Evolutionary conservation across 2,888 invertebrate species (phyloP).

Genomic region (Caenorhabditis sp.): DNA sequence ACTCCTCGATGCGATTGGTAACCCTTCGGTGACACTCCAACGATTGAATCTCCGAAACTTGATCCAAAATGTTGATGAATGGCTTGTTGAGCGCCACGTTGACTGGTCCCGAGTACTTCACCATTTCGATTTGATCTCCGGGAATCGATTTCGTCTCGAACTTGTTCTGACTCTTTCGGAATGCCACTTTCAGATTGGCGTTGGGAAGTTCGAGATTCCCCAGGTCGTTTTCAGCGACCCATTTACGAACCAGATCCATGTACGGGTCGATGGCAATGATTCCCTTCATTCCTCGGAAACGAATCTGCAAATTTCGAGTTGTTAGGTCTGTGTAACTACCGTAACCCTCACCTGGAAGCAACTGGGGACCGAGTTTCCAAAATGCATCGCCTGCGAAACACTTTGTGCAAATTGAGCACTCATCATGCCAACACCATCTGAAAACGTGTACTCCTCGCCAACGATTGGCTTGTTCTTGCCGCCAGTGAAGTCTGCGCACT

Average conservation of each 20-base stretch:
- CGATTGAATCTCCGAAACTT: slow-evolving; percentile 74
- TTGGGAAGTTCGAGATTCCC: not conserved
- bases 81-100: slow-evolving; percentile 83
- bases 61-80: slow-evolving; percentile 83
- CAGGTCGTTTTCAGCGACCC: not conserved
- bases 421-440: slow-evolving; percentile 79
- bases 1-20: slow-evolving; percentile 74
- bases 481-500: slow-evolving; percentile 61
- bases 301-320: slow-evolving; percentile 71
- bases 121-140: slow-evolving; percentile 74
- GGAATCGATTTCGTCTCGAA: slow-evolving; percentile 36
- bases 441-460: slow-evolving; percentile 56
- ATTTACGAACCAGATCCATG: slow-evolving; percentile 70
- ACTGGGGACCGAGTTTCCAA: slow-evolving; percentile 44
- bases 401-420: slow-evolving; percentile 39
- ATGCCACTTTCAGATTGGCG: slow-evolving; percentile 16
- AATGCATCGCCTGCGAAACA: slow-evolving; percentile 24
- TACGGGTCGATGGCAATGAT: slow-evolving; percentile 78
- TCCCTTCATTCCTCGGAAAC: slow-evolving; percentile 82
- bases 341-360: slow-evolving; percentile 50
- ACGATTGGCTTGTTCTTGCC: slow-evolving; percentile 18
- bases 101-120: slow-evolving; percentile 78
- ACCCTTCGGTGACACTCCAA: slow-evolving; percentile 71
- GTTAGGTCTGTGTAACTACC: not conserved
- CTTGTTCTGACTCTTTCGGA: slow-evolving; percentile 52